Evolutionary conservation across 2,113 vertebrate species (phyloP).

Genomic region (Formicarius rufipectus): DNA sequence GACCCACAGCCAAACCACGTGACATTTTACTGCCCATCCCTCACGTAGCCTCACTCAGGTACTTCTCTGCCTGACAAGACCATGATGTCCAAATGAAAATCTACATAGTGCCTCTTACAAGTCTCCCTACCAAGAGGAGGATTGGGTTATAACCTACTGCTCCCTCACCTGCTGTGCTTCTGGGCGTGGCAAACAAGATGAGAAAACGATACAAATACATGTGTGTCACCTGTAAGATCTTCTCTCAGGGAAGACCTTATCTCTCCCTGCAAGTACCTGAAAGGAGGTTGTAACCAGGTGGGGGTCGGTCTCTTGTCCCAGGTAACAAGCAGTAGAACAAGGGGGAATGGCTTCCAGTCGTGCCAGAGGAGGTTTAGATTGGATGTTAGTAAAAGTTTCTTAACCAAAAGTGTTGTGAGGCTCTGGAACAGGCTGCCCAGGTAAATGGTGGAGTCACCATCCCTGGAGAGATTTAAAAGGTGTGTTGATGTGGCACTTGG

Average conservation of each 20-base stretch:
- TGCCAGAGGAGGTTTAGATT: background rate
- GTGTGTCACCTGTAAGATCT: background rate
- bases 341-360: background rate
- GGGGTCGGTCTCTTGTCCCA: background rate
- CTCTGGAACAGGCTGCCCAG: background rate
- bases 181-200: background rate
- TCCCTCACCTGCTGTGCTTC: background rate
- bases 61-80: background rate
- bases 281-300: background rate
- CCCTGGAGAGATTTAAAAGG: background rate
- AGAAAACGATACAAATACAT: background rate
- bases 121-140: background rate
- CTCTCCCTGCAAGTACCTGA: background rate
- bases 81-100: background rate
- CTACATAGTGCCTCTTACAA: background rate
- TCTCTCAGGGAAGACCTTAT: background rate
- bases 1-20: background rate
- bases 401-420: background rate
- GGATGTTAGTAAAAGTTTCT: background rate
- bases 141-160: background rate
- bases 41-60: accelerated
- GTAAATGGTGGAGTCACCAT: background rate
- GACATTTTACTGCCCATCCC: background rate
- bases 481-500: background rate
- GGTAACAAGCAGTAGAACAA: background rate